These are phyloP conservation scores for Oegoconia quadripuncta DNA, from an alignment of 2,888 invertebrate species.

Conservation along the genomic window DNA sequence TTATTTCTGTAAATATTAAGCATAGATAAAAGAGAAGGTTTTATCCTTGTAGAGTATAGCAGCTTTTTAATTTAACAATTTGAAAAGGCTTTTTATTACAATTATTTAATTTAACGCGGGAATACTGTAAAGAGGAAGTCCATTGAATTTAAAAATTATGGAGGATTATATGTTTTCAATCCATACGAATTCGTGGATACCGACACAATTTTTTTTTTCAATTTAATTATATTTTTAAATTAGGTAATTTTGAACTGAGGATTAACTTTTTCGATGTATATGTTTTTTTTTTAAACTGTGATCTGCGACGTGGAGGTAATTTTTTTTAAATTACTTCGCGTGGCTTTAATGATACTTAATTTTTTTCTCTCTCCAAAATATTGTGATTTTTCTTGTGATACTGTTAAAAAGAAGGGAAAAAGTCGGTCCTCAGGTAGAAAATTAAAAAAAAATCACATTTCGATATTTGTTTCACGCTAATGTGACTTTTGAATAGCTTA, in stretches of 20 bases:
- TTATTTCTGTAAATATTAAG: slow-evolving; percentile 63
- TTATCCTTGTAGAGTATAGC: slow-evolving; percentile 47
- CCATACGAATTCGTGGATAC: slow-evolving; percentile 47
- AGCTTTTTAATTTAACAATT: slow-evolving; percentile 47
- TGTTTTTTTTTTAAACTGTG: slow-evolving; percentile 12
- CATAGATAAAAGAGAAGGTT: slow-evolving; percentile 41
- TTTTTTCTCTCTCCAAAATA: slow-evolving; percentile 2
- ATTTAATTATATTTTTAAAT: slow-evolving; percentile 8
- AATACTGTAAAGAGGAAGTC: slow-evolving; percentile 29
- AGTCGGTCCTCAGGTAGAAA: slow-evolving; percentile 43
- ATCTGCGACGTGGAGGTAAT: slow-evolving; percentile 11
- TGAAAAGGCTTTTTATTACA: slow-evolving; percentile 32
- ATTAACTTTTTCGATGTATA: slow-evolving; percentile 48
- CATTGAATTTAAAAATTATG: slow-evolving; percentile 58
- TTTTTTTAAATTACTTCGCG: slow-evolving; percentile 20
- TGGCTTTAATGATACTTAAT: slow-evolving; percentile 3
- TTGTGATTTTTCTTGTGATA: slow-evolving; percentile 30
- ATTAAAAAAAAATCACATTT: slow-evolving; percentile 54
- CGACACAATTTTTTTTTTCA: slow-evolving; percentile 20
- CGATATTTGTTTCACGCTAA: slow-evolving; percentile 66
- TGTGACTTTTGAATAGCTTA: slow-evolving; percentile 55
- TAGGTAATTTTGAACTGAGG: slow-evolving; percentile 25
- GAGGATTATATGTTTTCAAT: slow-evolving; percentile 63
- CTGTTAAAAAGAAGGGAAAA: slow-evolving; percentile 29
- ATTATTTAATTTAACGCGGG: slow-evolving; percentile 31